Base-by-base conservation (phyloP, 1,140 invertebrate genomes). In the Cydia fagiglandana region DNA sequence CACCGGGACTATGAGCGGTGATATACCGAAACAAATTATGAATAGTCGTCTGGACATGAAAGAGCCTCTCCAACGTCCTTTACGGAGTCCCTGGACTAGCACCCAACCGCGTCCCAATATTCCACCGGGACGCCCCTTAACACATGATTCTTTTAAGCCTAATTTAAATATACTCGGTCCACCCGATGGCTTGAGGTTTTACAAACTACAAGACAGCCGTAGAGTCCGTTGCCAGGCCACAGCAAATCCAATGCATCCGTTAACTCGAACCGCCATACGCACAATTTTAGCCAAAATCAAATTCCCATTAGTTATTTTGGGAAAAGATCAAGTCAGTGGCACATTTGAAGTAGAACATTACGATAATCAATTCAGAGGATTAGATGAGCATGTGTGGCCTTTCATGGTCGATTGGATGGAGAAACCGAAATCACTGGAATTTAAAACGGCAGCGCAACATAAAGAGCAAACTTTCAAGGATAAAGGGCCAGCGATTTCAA, bases 321-420 rank as follows among this genome's bases (percentile, higher is more conserved):
- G 76, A 34, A 89, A 87, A 80, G 86, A 91, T 76, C 79, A 89
- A 76, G 20, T 91, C 24, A 86, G 84, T 77, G 83, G 82, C 4
- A 74, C 75, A 12, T 76, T 87, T 30, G n/a, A 83, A 74, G 75
- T 88, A 15, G 20, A 64, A 56, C 70, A 82, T 75, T 80, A 77
- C 77, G 84, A 88, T 17, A 75, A 82, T 34, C 87, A 91, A 68
- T 89, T 88, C 78, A 45, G 77, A 50, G 88, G 87, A 6, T 81
- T 91, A 80, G 77, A 91, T 74, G 75, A 86, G 76, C 83, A 86
- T 17, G 83, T 89, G 50, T 91, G 88, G 88, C 88, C 88, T 13
- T 91, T 86, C 77, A 91, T 91, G 90, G 17, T 76, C 13, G 79
- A 85, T 20, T 90, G 88, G 90, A 53, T n/a, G 73, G 70, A 76